Evolutionary conservation across 2,888 invertebrate species (phyloP), one percentile per base, ranked within the genome.

Genomic region (Drosophila mimetica): DNA sequence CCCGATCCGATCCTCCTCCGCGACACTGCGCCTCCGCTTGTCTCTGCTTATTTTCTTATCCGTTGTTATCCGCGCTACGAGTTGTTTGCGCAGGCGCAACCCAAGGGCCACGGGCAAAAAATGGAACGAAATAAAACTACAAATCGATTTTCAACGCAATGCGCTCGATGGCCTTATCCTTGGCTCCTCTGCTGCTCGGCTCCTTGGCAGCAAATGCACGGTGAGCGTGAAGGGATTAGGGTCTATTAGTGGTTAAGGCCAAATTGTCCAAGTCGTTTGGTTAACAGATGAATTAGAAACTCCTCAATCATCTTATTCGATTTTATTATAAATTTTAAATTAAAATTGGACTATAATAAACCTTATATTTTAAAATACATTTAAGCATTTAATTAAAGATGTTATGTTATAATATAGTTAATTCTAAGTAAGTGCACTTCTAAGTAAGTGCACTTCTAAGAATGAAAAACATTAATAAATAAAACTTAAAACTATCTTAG

Each of bases 131-230:
- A 64, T 67, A 64, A 67, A 42, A 67, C 42, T 64, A 90, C 90
- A 90, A 90, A 90, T 90, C 90, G 90, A 90, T 90, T 90, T 90
- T 90, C 90, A 88, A 89, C 90, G 90, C 90, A 84, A 81, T 85
- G 87, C 88, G 53, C 42, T 42, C 60, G 47, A 46, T 61, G 51
- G 53, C 44, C 58, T 18, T 37, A 55, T 57, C 36, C 55, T 20
- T 22, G 18, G 11, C 30, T 25, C 25, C 7, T 22, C 1, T 5
- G 22, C 22, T 52, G 18, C 44, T n/a, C n/a, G 25, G n/a, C 25
- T 48, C 32, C 22, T 36, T 36, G 20, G 42, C 55, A 48, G 22
- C 59, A 80, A 89, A 88, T 90, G 78, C 76, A 86, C 88, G 82
- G 90, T 90, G 76, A 90, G 90, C 90, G 89, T 90, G 87, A 89